Base-by-base conservation (phyloP, 2,888 invertebrate genomes). In the Hecatera dysodea region DNA sequence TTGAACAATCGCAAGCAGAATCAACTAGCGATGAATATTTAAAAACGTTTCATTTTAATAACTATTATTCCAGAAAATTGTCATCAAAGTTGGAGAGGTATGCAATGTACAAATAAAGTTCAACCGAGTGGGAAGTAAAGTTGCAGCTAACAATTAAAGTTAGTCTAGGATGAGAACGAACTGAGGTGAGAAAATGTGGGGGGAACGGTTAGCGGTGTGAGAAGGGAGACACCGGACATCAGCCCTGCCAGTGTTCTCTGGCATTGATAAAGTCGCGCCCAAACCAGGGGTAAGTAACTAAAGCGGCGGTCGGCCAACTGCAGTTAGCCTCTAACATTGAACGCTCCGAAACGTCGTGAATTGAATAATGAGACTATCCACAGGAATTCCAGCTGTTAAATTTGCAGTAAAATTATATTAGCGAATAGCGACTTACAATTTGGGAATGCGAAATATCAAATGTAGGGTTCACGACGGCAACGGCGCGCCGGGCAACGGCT, bases 141-240 rank as follows among this genome's bases (percentile, higher is more conserved):
- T 93, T 93, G 89, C 89, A 90, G 89, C 87, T 91, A 93, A 94
- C 94, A 94, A 94, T 94, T 94, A 95, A 95, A 95, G 91, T 95
- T 94, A 78, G 90, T 89, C 91, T 87, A 88, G 89, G 86, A 84
- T 86, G 89, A 91, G 89, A 88, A 87, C 87, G 86, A 89, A 87
- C 84, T 85, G 91, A 94, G 92, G 92, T 93, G 93, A 93, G 93
- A 93, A 92, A 92, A 91, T 88, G 88, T 85, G 78, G 86, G 81
- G 84, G 80, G 81, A 85, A 78, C 78, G 69, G 83, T 83, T 79
- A 67, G 70, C 78, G 79, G 81, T 81, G 80, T 80, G 84, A 65
- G 82, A 65, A 78, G 33, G 33, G 85, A 15, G 74, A 75, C 70
- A 80, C 78, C 86, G 88, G 90, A 88, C 90, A 87, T 84, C 82